Evolutionary conservation across 2,888 invertebrate species (phyloP).

Genomic region (Alentia gelatinosa): DNA sequence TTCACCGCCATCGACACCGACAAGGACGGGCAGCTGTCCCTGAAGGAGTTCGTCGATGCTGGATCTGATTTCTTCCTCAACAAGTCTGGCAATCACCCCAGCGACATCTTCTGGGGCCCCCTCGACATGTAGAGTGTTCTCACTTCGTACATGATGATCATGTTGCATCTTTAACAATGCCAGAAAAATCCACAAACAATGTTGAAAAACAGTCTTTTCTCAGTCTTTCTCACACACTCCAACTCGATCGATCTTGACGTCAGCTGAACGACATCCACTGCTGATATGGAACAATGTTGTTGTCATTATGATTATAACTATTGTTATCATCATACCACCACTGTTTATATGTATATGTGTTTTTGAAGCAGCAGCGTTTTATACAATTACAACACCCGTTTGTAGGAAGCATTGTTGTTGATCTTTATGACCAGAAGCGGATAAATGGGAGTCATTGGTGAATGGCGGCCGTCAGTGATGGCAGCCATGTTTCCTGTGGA

Average conservation of each 20-base stretch:
- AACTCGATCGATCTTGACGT: not conserved
- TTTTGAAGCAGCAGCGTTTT: not conserved
- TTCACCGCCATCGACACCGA: constrained; percentile 71
- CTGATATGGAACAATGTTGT: not conserved
- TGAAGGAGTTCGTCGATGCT: constrained; percentile 70
- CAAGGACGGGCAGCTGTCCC: constrained; percentile 69
- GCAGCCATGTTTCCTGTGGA: not conserved
- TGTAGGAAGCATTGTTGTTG: not conserved
- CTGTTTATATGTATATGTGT: not conserved
- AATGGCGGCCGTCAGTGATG: not conserved
- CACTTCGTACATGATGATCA: not conserved
- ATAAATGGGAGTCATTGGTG: not conserved
- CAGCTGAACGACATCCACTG: not conserved
- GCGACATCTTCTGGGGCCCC: constrained; percentile 66
- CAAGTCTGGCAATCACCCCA: constrained; percentile 64
- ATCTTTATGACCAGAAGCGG: not conserved
- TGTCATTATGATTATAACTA: not conserved
- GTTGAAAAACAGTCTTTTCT: not conserved
- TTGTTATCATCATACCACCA: not conserved
- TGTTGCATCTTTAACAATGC: not conserved
- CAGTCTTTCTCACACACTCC: constrained; percentile 11
- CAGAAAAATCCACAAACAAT: not conserved
- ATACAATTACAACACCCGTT: not conserved
- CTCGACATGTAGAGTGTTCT: constrained; percentile 35
- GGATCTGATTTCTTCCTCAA: constrained; percentile 74